Evolutionary conservation across 2,113 vertebrate species (phyloP), one percentile per base, ranked within the genome.

Genomic region (Erinaceus europaeus): DNA sequence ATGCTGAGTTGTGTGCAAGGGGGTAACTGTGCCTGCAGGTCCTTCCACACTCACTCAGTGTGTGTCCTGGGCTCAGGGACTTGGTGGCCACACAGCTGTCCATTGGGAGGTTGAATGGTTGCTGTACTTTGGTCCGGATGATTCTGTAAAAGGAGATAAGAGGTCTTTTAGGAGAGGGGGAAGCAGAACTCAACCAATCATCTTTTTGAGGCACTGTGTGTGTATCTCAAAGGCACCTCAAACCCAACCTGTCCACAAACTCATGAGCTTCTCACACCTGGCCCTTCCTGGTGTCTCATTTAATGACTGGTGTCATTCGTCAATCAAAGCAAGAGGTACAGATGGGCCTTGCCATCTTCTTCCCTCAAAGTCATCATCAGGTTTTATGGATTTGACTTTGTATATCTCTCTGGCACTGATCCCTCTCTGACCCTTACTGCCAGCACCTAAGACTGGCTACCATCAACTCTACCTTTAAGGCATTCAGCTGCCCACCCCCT

Each of bases 121-220:
- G 98, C 90, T 99, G 98, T 55, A 99, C 98, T 92, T 99, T 99
- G 27, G 98, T 99, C 74, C 98, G 96, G 90, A 99, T 99, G 94
- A 99, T 99, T 97, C 98, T 99, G 86, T 38, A 83, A 91, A 89
- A 83, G 89, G 38, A 89, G 15, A 65, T 76, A 1, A 29, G 73
- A 82, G 15, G 4, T 5, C 1, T 1, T 46, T 38, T 34, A 55
- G 29, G 32, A 38, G n/a, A 44, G 9, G 32, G 62, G 14, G 7
- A 59, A 21, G 5, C 2, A 9, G 50, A 38, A 38, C 29, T 25
- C 0, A 32, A 3, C 14, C 29, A 27, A 0, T 4, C 2, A 2
- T 13, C 57, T 72, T 50, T 10, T 13, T 23, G 67, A 46, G 32
- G 50, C n/a, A 17, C 50, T 44, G 6, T 21, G 27, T 57, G 18